A percentile compares a stretch with the other conserved stretches of the same genome.
These are phyloP conservation scores for Lottia gigantea DNA, from an alignment of 2,888 invertebrate species.

Conservation along the genomic window DNA sequence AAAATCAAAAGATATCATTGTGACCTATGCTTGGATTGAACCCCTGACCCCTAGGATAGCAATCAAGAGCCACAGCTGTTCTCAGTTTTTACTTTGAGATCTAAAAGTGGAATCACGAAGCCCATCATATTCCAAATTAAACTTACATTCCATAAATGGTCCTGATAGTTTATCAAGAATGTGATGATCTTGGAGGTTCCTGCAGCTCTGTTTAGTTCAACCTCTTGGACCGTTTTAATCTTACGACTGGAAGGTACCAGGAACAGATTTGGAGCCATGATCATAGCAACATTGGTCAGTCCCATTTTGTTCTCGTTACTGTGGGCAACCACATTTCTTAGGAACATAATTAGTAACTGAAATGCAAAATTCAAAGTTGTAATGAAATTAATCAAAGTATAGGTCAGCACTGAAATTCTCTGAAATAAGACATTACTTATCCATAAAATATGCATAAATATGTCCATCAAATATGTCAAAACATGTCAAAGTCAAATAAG, in stretches of 20 bases:
- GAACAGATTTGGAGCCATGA: constrained; percentile 90
- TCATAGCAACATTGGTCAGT: constrained; percentile 91
- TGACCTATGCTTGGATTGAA: too few species aligned
- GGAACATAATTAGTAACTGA: constrained; percentile 82
- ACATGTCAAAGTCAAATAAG: too few species aligned
- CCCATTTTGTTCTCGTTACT: constrained; percentile 85
- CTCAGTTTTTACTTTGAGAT: too few species aligned
- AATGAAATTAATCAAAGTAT: too few species aligned
- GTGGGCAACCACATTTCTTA: constrained; percentile 79
- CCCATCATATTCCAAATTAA: neutral
- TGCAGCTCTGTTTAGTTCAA: constrained; percentile 77
- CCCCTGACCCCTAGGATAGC: too few species aligned
- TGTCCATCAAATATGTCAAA: too few species aligned
- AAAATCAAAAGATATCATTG: too few species aligned
- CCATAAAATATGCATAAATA: too few species aligned
- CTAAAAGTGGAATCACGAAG: too few species aligned
- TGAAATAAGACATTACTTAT: too few species aligned
- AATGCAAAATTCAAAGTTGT: constrained; percentile 15
- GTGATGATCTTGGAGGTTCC: constrained; percentile 88
- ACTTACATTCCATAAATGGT: constrained; percentile 84
- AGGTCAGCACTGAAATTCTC: too few species aligned
- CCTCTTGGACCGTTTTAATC: constrained; percentile 37
- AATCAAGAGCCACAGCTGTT: too few species aligned
- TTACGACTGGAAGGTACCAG: constrained; percentile 50
- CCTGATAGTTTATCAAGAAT: constrained; percentile 81